phyloP scores from a whole-genome alignment of 2,797 vertebrate species.

The Microctenopoma stevenorrisi region DNA sequence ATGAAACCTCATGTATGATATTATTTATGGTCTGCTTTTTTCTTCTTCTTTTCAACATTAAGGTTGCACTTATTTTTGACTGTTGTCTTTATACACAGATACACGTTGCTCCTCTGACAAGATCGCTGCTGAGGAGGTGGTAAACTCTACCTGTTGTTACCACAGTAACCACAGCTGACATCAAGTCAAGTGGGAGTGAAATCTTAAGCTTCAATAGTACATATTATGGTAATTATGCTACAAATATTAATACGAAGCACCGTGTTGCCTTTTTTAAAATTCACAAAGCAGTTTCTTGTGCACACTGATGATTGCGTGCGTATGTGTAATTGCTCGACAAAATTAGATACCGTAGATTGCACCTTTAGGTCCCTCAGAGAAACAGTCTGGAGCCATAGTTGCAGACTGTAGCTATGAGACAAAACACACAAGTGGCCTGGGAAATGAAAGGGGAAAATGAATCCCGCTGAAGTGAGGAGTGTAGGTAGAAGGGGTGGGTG shows the following conservation, averaged over 20 bases:
- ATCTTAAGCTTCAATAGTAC: background rate
- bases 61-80: background rate
- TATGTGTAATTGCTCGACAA: constrained; percentile 47
- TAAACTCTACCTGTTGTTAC: background rate
- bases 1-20: background rate
- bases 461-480: constrained; percentile 65
- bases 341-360: constrained; percentile 46
- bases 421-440: constrained; percentile 57
- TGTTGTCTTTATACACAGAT: background rate
- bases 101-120: background rate
- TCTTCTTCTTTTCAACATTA: too few relatives aligned
- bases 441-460: constrained; percentile 80
- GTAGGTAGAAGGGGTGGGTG: constrained; percentile 66
- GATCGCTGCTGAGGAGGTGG: background rate
- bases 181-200: background rate
- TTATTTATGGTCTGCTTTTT: background rate
- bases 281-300: background rate
- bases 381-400: constrained; percentile 15
- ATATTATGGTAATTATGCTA: background rate
- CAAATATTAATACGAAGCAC: background rate
- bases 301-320: constrained; percentile 8
- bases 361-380: constrained; percentile 36
- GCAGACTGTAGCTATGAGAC: constrained; percentile 34
- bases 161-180: background rate
- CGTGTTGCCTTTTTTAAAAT: background rate